Evolutionary conservation across 2,113 vertebrate genomes (phyloP), one percentile per base, ranked within the genome.

Genomic region (Gymnocephalus cernua): DNA sequence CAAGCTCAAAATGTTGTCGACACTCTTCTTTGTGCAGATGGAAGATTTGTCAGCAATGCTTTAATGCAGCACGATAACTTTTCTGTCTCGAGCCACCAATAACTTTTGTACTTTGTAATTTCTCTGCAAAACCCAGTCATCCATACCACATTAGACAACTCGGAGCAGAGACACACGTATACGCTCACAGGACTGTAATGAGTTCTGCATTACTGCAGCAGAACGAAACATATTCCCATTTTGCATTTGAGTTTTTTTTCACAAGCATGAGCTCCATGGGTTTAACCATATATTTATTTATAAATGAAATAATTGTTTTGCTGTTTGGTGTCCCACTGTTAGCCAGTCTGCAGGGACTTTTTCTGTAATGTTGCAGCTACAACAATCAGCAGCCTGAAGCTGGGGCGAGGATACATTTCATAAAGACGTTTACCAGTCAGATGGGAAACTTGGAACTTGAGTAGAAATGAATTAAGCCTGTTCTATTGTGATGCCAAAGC

Each of bases 381-480:
- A 79, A 45, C 51, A 61, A 56, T 45, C 67, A 58, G 53, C 45
- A 41, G 48, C 41, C 62, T 32, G 72, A 41, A 23, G 25, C 25
- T 47, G 15, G 15, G 44, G 18, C 23, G 41, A 18, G 41, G n/a
- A 45, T 65, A 44, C 1, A 47, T 38, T 29, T 47, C 18, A 61
- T 6, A 5, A 25, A 27, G 27, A 48, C 10, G 7, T 50, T 35
- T 23, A 57, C 13, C 19, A 23, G 11, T 27, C 23, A 78, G 29
- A 27, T 19, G 16, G 65, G 53, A 79, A 79, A 62, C 45, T 45
- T 21, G 6, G 10, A 6, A 16, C 8, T 18, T 35, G 57, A 35
- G 27, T 10, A 41, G n/a, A 18, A 64, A 6, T 44, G 8, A 75
- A 44, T 41, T 51, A 21, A 41, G 6, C 23, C 8, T 50, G 38